Evolutionary conservation across 2,113 vertebrate species (phyloP).

Genomic region (Tragelaphus scriptus): DNA sequence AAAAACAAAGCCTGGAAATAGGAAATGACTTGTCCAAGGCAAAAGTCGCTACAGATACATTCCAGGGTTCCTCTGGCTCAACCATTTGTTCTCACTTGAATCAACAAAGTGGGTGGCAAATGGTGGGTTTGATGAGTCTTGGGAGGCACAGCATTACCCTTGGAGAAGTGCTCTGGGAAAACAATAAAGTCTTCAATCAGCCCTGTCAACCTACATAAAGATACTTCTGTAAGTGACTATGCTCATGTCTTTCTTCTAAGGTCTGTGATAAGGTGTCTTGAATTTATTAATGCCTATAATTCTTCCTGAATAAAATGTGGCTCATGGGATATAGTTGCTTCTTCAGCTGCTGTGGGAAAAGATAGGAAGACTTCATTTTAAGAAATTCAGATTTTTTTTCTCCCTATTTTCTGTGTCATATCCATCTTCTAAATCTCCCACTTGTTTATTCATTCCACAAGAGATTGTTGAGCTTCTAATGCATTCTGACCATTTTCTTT

Average conservation of each 20-base stretch:
- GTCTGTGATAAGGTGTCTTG: conserved; percentile 9
- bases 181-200: conserved; percentile 21
- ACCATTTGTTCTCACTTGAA: not conserved
- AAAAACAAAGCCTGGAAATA: not conserved
- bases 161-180: not conserved
- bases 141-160: not conserved
- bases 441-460: not conserved
- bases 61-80: not conserved
- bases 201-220: conserved; percentile 17
- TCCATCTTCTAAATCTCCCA: not conserved
- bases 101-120: not conserved
- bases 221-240: not conserved
- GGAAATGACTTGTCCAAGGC: conserved; percentile 9
- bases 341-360: not conserved
- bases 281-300: conserved; percentile 54
- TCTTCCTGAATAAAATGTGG: conserved; percentile 28
- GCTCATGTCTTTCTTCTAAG: not conserved
- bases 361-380: conserved; percentile 28
- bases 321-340: conserved; percentile 9
- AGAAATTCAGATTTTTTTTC: not conserved
- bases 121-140: not conserved
- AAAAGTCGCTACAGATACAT: not conserved
- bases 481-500: not conserved
- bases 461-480: not conserved
- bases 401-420: not conserved